Evolutionary conservation across 2,113 vertebrate species (phyloP).

Genomic region (Carassius auratus): DNA sequence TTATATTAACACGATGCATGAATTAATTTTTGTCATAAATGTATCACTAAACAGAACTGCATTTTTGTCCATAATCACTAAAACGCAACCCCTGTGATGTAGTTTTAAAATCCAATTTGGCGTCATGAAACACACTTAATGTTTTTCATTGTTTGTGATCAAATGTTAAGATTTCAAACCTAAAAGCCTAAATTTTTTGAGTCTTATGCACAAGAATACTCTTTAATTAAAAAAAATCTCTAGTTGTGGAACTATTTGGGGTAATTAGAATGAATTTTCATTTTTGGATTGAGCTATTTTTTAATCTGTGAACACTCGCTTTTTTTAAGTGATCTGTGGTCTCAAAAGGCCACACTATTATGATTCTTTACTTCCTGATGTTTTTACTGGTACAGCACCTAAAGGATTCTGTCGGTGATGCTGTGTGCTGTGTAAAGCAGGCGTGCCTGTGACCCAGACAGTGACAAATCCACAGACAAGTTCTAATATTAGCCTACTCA

Average conservation of each 20-base stretch:
- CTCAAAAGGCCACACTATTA: neutral
- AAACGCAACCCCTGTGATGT: neutral
- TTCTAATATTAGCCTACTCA: slow-evolving; percentile 29
- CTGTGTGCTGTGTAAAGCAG: neutral
- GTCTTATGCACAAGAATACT: neutral
- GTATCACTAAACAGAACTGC: neutral
- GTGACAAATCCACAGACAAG: slow-evolving; percentile 1
- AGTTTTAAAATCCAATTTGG: neutral
- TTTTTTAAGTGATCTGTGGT: neutral
- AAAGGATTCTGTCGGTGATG: neutral
- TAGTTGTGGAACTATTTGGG: neutral
- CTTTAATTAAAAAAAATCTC: neutral
- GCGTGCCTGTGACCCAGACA: neutral
- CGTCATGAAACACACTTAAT: neutral
- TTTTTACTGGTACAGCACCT: neutral
- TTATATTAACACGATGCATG: neutral
- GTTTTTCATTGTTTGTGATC: neutral
- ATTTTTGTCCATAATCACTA: neutral
- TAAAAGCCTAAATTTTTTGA: neutral
- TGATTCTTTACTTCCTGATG: neutral
- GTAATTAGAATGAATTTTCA: neutral
- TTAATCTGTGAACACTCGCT: neutral
- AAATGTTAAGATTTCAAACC: neutral
- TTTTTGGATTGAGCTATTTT: neutral
- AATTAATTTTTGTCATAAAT: neutral